These are phyloP conservation scores for Lethrus apterus DNA, from an alignment of 1,140 invertebrate species.

Conservation along the genomic window DNA sequence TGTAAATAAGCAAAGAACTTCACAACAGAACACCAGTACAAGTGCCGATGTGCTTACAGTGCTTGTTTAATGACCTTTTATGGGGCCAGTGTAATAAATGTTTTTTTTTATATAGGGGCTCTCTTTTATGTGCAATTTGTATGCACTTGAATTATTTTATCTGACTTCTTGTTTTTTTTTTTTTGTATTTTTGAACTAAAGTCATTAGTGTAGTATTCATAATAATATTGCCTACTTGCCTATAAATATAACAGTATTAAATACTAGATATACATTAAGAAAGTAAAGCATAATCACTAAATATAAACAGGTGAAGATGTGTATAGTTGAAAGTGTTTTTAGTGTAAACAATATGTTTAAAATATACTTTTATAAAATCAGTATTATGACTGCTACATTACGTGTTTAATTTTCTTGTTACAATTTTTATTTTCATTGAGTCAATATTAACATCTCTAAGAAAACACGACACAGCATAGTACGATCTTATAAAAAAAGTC, in stretches of 20 bases:
- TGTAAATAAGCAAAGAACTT: slow-evolving; percentile 41
- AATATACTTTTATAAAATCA: too few relatives aligned
- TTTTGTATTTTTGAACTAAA: not conserved
- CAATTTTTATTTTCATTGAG: too few relatives aligned
- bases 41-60: slow-evolving; percentile 40
- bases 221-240: not conserved
- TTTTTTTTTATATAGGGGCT: slow-evolving; percentile 1
- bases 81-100: slow-evolving; percentile 27
- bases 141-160: slow-evolving; percentile 1
- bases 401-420: too few relatives aligned
- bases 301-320: too few relatives aligned
- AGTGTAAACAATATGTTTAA: too few relatives aligned
- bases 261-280: slow-evolving; percentile 10
- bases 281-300: too few relatives aligned
- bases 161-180: not conserved
- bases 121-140: not conserved
- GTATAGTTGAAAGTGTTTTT: too few relatives aligned
- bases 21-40: slow-evolving; percentile 32
- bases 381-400: too few relatives aligned
- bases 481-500: too few relatives aligned
- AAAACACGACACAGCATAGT: too few relatives aligned
- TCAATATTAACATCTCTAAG: too few relatives aligned
- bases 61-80: slow-evolving; percentile 31
- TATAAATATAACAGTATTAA: not conserved
- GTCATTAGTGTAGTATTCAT: not conserved